Evolutionary conservation across 1,140 invertebrate species (phyloP).

Genomic region (Platyscapa corneri): DNA sequence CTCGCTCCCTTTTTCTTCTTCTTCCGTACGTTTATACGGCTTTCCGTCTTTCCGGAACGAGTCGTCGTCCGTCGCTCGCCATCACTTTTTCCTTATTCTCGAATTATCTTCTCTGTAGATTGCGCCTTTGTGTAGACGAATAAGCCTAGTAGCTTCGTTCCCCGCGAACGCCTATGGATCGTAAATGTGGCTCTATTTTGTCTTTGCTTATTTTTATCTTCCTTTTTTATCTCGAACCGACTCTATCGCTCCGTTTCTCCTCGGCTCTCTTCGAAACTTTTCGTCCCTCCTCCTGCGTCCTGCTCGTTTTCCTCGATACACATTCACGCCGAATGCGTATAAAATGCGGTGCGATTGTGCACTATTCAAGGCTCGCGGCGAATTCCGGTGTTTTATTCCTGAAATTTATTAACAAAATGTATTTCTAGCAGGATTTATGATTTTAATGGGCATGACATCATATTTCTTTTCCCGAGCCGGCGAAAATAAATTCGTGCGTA

Average conservation of each 20-base stretch:
- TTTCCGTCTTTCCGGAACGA: too few relatives aligned
- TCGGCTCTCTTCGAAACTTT: conserved; percentile 50
- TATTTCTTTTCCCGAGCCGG: background rate
- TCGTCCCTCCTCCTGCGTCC: conserved; percentile 35
- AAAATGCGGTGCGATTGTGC: background rate
- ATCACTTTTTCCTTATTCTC: too few relatives aligned
- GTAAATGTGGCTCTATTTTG: background rate
- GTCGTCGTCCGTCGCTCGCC: too few relatives aligned
- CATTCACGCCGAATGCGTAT: background rate
- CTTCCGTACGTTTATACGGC: too few relatives aligned
- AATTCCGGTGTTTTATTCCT: background rate
- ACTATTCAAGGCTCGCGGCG: background rate
- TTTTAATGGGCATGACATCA: background rate
- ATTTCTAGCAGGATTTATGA: background rate
- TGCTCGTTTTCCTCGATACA: background rate
- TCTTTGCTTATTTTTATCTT: background rate
- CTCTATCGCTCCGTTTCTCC: background rate
- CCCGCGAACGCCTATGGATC: too few relatives aligned
- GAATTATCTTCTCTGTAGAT: too few relatives aligned
- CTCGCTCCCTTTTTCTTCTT: too few relatives aligned
- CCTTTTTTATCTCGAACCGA: too few relatives aligned
- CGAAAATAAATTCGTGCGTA: background rate
- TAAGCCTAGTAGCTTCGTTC: too few relatives aligned
- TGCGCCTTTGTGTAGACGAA: too few relatives aligned
- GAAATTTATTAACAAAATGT: background rate